Conservation (phyloP, 1,140 invertebrate genomes). For the Sesamia nonagrioides region DNA sequence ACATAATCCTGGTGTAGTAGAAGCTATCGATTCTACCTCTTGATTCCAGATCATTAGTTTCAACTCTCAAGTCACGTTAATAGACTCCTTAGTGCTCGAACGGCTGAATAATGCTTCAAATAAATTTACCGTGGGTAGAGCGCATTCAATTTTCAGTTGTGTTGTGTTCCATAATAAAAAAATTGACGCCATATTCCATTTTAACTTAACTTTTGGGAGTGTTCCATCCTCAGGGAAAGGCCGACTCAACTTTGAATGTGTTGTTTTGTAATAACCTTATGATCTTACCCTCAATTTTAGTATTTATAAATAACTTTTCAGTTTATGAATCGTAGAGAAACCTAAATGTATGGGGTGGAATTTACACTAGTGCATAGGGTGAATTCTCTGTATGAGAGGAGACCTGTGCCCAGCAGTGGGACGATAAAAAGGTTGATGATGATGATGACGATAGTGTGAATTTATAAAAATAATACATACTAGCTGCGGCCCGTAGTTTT, state of each 20-base stretch:
- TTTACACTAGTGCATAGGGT: no score
- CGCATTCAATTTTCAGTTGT: conserved; percentile 31
- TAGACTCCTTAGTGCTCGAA: conserved; percentile 16
- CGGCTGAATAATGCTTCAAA: conserved; percentile 36
- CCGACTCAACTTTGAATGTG: conserved; percentile 7
- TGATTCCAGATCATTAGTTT: conserved; percentile 49
- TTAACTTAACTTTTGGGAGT: conserved; percentile 20
- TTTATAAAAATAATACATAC: background rate
- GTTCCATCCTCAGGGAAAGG: conserved; percentile 9
- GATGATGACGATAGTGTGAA: background rate
- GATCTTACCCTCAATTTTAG: conserved; percentile 8
- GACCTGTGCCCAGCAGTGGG: no score
- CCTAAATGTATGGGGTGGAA: background rate
- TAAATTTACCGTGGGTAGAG: conserved; percentile 19
- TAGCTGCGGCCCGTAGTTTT: no score
- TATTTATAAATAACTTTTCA: conserved; percentile 1
- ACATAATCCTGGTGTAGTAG: conserved; percentile 29
- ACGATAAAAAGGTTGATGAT: no score
- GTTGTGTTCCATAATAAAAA: conserved; percentile 30
- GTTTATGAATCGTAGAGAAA: background rate
- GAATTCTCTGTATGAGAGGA: no score
- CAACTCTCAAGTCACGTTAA: conserved; percentile 29
- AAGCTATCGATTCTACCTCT: conserved; percentile 39
- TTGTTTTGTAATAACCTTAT: conserved; percentile 19
- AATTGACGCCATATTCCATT: conserved; percentile 34